These are phyloP conservation scores for Alectura lathami DNA, from an alignment of 2,113 vertebrate genomes.

Conservation along the genomic window DNA sequence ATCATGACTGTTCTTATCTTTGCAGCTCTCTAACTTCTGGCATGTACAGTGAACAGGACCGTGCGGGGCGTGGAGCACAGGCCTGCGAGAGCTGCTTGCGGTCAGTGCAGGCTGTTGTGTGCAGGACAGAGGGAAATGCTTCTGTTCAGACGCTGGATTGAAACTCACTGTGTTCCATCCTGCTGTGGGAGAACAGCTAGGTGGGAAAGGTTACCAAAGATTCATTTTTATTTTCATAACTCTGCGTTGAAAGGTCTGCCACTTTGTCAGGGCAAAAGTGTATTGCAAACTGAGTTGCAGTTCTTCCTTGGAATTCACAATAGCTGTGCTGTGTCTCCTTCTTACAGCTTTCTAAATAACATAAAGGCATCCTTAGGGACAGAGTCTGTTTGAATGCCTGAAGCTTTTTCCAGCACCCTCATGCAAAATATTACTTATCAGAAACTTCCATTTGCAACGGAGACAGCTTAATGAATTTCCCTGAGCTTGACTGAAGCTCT, in stretches of 20 bases:
- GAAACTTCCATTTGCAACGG: not conserved
- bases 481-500: not conserved
- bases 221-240: not conserved
- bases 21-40: not conserved
- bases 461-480: not conserved
- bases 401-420: not conserved
- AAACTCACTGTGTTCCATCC: not conserved
- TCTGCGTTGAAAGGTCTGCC: not conserved
- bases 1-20: not conserved
- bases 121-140: not conserved
- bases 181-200: not conserved
- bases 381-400: not conserved
- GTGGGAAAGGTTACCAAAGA: not conserved
- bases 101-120: rapidly evolving
- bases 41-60: not conserved
- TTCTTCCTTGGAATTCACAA: not conserved
- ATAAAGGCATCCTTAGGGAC: not conserved
- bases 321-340: not conserved
- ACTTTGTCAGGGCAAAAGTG: not conserved
- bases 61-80: rapidly evolving
- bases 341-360: not conserved
- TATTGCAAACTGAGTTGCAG: not conserved
- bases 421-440: not conserved
- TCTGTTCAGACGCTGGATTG: not conserved
- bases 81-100: not conserved